Evolutionary conservation across 2,888 invertebrate genomes (phyloP).

Genomic region (Cryptosula pallasiana): DNA sequence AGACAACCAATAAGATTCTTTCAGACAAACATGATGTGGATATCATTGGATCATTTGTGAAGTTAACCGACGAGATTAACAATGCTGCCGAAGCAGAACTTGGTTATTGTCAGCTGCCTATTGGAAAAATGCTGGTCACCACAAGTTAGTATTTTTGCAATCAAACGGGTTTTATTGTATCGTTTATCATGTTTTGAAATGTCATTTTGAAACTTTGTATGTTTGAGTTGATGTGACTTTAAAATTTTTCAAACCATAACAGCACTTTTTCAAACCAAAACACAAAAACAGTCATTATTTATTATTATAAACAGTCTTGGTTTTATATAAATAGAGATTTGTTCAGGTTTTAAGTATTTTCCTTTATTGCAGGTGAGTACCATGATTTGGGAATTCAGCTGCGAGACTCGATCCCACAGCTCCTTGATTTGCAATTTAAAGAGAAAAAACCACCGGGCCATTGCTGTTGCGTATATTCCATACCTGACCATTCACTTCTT

Average conservation of each 20-base stretch:
- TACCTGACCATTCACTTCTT: neutral
- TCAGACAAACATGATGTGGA: neutral
- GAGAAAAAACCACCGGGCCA: conserved; percentile 1
- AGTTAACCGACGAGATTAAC: neutral
- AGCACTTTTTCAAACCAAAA: no score
- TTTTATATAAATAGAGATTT: no score
- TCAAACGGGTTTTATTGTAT: no score
- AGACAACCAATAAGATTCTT: neutral
- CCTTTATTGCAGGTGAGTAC: neutral
- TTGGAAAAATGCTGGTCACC: neutral
- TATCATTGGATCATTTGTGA: neutral
- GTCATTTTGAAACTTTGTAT: no score
- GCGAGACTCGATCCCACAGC: neutral
- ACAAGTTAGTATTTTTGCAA: neutral
- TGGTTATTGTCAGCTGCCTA: neutral
- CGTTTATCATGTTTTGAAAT: no score
- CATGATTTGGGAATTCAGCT: neutral
- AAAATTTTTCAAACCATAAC: no score
- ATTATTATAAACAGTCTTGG: no score
- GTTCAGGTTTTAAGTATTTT: no score
- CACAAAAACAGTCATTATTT: neutral
- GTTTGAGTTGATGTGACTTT: no score
- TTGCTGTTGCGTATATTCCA: neutral
- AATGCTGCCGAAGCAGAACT: neutral
- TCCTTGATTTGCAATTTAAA: neutral